A percentile compares a stretch with the other conserved stretches of the same genome.
These are phyloP conservation scores for Dinomys branickii DNA, from an alignment of 2,113 vertebrate species.

Conservation along the genomic window DNA sequence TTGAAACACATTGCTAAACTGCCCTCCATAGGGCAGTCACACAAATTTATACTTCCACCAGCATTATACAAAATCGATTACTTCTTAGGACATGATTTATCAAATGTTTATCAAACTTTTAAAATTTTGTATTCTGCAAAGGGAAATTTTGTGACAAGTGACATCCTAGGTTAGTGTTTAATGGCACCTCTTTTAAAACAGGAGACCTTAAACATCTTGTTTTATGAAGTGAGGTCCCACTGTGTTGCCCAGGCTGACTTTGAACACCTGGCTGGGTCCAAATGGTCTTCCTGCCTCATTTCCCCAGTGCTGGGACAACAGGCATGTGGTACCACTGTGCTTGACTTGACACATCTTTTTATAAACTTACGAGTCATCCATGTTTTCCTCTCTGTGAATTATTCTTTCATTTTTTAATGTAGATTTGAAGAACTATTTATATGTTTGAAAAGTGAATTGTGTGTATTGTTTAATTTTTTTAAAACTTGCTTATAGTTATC, in stretches of 20 bases:
- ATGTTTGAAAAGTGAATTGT: constrained; percentile 6
- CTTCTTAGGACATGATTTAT: neutral
- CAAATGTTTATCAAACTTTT: neutral
- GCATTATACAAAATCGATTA: neutral
- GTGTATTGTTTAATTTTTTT: neutral
- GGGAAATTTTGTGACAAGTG: neutral
- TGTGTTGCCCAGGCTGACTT: neutral
- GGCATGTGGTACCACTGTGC: neutral
- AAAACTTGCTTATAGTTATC: neutral
- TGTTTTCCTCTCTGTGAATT: neutral
- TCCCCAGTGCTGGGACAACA: neutral
- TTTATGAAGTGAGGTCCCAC: neutral
- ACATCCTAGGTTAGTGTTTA: constrained; percentile 23
- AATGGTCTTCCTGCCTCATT: neutral
- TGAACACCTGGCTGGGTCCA: neutral
- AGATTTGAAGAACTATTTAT: constrained; percentile 11
- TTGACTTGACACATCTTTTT: neutral
- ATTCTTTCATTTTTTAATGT: neutral
- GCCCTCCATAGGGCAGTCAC: neutral
- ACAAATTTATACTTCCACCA: neutral
- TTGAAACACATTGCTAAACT: constrained; percentile 23
- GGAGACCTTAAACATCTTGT: neutral
- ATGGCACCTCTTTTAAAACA: constrained; percentile 28
- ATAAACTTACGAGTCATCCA: neutral
- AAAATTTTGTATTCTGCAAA: neutral